A percentile compares a stretch with the other conserved stretches of the same genome.
Evolutionary conservation across 37 sponge, comb jelly and placozoan species (phyloP).

Genomic region (Cliona cf. orientalis): DNA sequence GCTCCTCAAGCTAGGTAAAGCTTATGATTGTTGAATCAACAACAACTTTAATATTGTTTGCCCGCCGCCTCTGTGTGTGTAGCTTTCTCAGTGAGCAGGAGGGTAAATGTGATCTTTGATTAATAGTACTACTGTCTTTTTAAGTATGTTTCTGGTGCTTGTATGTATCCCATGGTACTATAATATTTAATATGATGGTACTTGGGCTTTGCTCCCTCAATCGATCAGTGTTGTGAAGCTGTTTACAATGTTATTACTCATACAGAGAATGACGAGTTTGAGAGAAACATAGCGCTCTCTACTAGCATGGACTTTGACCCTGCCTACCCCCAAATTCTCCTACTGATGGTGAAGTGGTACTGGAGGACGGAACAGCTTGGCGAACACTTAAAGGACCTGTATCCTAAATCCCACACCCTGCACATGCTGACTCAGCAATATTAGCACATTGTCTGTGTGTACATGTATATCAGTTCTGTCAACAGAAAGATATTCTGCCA

Average conservation of each 20-base stretch:
- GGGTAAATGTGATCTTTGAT: too few relatives aligned
- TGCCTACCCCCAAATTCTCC: slow-evolving; percentile 39
- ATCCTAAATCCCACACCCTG: slow-evolving; percentile 3
- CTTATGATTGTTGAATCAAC: neutral
- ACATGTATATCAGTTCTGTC: slow-evolving; percentile 5
- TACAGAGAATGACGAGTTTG: neutral
- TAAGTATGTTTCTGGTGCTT: too few relatives aligned
- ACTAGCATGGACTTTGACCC: slow-evolving; percentile 43
- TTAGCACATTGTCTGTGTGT: slow-evolving; percentile 24
- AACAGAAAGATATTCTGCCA: too few relatives aligned
- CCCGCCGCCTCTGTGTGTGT: too few relatives aligned
- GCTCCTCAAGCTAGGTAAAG: slow-evolving; percentile 25
- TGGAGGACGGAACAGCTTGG: slow-evolving; percentile 6
- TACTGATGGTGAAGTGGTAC: slow-evolving; percentile 55
- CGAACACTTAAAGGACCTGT: slow-evolving; percentile 33
- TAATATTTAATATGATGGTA: too few relatives aligned
- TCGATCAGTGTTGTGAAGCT: too few relatives aligned
- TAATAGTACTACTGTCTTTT: too few relatives aligned
- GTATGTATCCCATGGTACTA: too few relatives aligned
- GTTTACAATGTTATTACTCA: too few relatives aligned
- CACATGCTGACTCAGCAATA: neutral
- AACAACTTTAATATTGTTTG: too few relatives aligned
- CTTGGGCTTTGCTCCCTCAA: too few relatives aligned
- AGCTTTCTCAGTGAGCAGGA: too few relatives aligned
- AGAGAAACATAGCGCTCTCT: neutral